Conservation (phyloP, 2,888 invertebrate genomes). For the Adela reaumurella region DNA sequence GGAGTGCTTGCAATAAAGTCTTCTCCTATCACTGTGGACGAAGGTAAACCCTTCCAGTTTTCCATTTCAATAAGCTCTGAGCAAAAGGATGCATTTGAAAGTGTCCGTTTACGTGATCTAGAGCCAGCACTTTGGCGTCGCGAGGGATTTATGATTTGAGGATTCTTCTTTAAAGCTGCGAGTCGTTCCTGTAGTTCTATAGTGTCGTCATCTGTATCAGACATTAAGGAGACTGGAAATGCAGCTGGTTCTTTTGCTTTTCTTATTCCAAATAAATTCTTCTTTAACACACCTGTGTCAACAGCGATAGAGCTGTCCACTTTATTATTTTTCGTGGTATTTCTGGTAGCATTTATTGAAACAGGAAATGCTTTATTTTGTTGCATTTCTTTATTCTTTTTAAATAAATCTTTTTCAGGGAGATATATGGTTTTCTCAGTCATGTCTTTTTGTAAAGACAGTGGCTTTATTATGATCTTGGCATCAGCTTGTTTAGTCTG, state of each 20-base stretch:
- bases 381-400: background rate
- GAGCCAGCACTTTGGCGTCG: conserved; percentile 15
- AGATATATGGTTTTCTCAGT: conserved; percentile 22
- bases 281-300: background rate
- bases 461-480: too few relatives aligned
- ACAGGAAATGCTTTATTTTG: background rate
- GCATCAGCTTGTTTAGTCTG: too few relatives aligned
- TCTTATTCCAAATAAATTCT: conserved; percentile 25
- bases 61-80: conserved; percentile 35
- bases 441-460: conserved; percentile 6
- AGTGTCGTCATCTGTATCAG: conserved; percentile 40
- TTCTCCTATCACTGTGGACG: conserved; percentile 43
- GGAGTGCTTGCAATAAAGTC: conserved; percentile 26
- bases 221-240: conserved; percentile 32
- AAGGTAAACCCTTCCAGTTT: conserved; percentile 37
- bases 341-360: conserved; percentile 12
- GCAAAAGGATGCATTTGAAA: conserved; percentile 25
- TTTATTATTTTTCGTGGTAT: background rate
- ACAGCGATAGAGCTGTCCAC: background rate
- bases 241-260: conserved; percentile 33
- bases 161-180: conserved; percentile 26
- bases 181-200: conserved; percentile 31
- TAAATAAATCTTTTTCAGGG: conserved; percentile 7
- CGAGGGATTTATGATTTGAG: conserved; percentile 11
- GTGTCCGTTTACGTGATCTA: conserved; percentile 16